Evolutionary conservation across 2,888 invertebrate species (phyloP), one percentile per base, ranked within the genome.

Genomic region (Zhuqinia jingwanae): DNA sequence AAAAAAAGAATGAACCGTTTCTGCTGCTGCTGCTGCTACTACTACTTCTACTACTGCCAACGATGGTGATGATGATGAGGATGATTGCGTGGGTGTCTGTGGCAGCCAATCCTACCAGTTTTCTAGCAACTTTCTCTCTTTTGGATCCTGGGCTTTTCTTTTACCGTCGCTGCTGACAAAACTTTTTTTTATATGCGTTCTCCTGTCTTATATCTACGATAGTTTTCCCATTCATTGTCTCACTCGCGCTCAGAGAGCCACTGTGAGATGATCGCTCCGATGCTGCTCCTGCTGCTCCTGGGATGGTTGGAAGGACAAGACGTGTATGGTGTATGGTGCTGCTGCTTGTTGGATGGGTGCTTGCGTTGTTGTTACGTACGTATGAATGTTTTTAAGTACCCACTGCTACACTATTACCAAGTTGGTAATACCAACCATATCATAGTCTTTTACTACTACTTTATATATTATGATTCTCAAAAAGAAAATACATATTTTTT

Each of bases 51-150:
- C n/a, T 50, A 47, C 60, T 79, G 20, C 27, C 65, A 45, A 8
- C 15, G 20, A 10, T 42, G 63, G 6, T 13, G 27, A 50, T 76
- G 70, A 78, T 58, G 84, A 84, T 84, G 65, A 76, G 76, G 85
- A 85, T 85, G 85, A 88, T 85, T 89, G 89, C 89, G 89, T 89
- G 89, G 89, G 89, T 88, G 89, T 88, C 85, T 82, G 89, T 88
- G 80, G 88, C 87, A 89, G 87, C 88, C 88, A 87, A 85, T 85
- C 88, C 87, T 87, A 85, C 77, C 84, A 68, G 84, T 68, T 78
- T 85, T 75, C 65, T 77, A n/a, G 77, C 53, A 78, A 85, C 84
- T 77, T 78, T 85, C 78, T 70, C 58, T n/a, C n/a, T n/a, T n/a
- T n/a, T n/a, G n/a, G n/a, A n/a, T n/a, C n/a, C 60, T 50, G 50